phyloP scores from a whole-genome alignment of 2,888 invertebrate genomes.

The Synanthedon andrenaeformis region DNA sequence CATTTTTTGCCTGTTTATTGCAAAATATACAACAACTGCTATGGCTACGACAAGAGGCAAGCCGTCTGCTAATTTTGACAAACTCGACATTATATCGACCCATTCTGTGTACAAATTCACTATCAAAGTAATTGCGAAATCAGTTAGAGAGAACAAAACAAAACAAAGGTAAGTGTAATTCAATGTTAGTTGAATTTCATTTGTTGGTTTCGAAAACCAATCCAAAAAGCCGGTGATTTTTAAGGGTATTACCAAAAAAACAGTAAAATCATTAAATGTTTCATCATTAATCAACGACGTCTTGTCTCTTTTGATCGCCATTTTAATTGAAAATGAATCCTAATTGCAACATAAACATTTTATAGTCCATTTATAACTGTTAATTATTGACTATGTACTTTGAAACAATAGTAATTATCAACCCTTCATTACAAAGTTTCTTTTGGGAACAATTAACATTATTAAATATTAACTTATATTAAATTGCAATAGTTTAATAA shows the following conservation, averaged over 20 bases:
- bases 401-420: too few species aligned
- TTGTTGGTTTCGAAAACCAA: slow-evolving; percentile 28
- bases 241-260: slow-evolving; percentile 35
- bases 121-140: slow-evolving; percentile 22
- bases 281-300: not conserved
- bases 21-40: slow-evolving; percentile 40
- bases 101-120: slow-evolving; percentile 42
- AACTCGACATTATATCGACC: slow-evolving; percentile 39
- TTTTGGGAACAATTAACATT: too few species aligned
- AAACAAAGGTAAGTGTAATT: slow-evolving; percentile 37
- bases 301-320: not conserved
- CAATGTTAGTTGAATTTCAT: slow-evolving; percentile 19
- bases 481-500: too few species aligned
- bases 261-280: slow-evolving; percentile 21
- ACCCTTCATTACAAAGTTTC: too few species aligned
- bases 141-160: slow-evolving; percentile 33
- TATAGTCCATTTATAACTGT: not conserved
- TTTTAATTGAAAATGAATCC: not conserved
- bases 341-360: not conserved
- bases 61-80: slow-evolving; percentile 43
- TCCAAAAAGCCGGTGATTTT: slow-evolving; percentile 52
- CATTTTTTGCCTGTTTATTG: slow-evolving; percentile 29
- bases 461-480: too few species aligned
- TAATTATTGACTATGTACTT: too few species aligned
- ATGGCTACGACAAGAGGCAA: slow-evolving; percentile 38